Percentiles rank a stretch among this genome's conserved stretches.
Conservation (phyloP, 2,888 invertebrate genomes). For the Acrobasis consociella region DNA sequence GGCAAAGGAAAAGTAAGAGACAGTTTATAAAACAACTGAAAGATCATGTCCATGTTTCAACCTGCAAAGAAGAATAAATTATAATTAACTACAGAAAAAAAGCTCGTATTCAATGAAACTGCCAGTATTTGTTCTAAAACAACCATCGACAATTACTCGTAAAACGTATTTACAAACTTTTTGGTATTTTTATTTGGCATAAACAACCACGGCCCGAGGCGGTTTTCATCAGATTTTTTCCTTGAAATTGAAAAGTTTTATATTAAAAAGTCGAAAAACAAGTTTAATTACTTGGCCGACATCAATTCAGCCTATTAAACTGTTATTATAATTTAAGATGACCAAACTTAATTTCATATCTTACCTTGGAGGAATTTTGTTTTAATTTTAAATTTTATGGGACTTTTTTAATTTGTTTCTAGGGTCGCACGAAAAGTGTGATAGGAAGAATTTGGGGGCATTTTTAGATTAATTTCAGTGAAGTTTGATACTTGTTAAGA, state of each 20-base stretch:
- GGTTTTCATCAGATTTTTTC: conserved; percentile 45
- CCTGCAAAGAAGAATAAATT: not conserved
- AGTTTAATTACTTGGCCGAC: conserved; percentile 70
- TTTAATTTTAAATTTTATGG: conserved; percentile 19
- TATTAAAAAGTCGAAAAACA: conserved; percentile 71
- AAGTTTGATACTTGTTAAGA: not conserved
- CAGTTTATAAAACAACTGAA: no score
- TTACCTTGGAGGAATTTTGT: conserved; percentile 5
- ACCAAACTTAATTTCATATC: conserved; percentile 37
- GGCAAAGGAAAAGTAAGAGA: no score
- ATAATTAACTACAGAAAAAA: not conserved
- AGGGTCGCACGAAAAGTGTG: not conserved
- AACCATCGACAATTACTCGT: conserved; percentile 24
- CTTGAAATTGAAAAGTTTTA: conserved; percentile 65
- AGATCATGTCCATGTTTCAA: no score
- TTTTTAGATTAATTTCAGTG: conserved; percentile 7
- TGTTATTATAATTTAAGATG: conserved; percentile 57
- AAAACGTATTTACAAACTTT: conserved; percentile 19
- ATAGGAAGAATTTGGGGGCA: not conserved
- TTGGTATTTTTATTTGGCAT: conserved; percentile 28
- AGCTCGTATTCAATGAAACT: not conserved
- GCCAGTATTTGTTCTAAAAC: conserved; percentile 2
- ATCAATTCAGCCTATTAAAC: conserved; percentile 61
- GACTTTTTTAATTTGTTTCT: conserved; percentile 18
- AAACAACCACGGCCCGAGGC: conserved; percentile 35